A percentile compares a stretch with the other conserved stretches of the same genome.
Evolutionary conservation across 2,888 invertebrate species (phyloP).

Genomic region (Orchesella flavescens): DNA sequence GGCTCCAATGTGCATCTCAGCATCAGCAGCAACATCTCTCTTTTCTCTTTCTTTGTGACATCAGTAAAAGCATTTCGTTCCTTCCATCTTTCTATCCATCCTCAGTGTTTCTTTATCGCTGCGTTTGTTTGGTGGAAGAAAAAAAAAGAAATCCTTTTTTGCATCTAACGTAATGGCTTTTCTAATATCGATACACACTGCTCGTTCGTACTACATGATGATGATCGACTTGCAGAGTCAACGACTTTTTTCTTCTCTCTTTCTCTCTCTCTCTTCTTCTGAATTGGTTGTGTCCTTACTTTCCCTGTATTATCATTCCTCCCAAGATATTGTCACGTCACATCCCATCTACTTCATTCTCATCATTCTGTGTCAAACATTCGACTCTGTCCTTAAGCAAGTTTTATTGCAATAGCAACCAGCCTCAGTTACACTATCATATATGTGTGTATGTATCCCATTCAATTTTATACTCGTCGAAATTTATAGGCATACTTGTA

Average conservation of each 20-base stretch:
- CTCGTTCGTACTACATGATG: slow-evolving; percentile 21
- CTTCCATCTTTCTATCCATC: not conserved
- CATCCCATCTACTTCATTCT: slow-evolving; percentile 55
- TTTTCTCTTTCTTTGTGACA: slow-evolving; percentile 16
- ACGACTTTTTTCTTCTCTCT: slow-evolving; percentile 48
- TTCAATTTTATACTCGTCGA: no score
- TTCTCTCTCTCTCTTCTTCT: slow-evolving; percentile 18
- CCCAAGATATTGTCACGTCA: slow-evolving; percentile 60
- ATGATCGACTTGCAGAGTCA: slow-evolving; percentile 57
- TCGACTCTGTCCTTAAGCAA: slow-evolving; percentile 7
- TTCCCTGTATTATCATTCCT: slow-evolving; percentile 36
- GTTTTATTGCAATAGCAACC: slow-evolving; percentile 6
- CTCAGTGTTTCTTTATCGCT: slow-evolving; percentile 46
- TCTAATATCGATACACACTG: slow-evolving; percentile 36
- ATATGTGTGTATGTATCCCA: no score
- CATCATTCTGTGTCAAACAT: slow-evolving; percentile 56
- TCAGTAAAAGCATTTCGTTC: slow-evolving; percentile 21
- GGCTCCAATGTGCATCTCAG: slow-evolving; percentile 18
- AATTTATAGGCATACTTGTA: no score
- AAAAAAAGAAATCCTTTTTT: slow-evolving; percentile 3
- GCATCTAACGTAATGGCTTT: slow-evolving; percentile 35
- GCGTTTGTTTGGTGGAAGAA: slow-evolving; percentile 16
- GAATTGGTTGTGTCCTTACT: slow-evolving; percentile 12
- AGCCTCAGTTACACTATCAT: no score
- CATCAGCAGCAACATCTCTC: no score